Conservation (phyloP, 2,888 invertebrate genomes). For the Agrilus mali region DNA sequence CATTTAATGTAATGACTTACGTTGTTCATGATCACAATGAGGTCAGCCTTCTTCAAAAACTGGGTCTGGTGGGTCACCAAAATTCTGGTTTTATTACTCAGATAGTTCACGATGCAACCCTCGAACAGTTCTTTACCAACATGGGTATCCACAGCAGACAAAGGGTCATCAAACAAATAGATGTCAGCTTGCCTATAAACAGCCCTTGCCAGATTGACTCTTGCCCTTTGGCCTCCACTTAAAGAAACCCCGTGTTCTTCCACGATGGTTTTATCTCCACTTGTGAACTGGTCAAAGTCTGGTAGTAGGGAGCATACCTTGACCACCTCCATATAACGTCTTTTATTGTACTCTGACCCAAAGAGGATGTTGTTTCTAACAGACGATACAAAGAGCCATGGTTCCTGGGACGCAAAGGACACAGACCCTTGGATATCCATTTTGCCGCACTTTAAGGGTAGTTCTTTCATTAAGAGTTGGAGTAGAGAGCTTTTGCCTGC, state of each 20-base stretch:
- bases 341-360: conserved; percentile 47
- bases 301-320: conserved; percentile 49
- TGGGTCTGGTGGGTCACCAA: conserved; percentile 79
- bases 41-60: conserved; percentile 53
- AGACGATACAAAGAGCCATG: conserved; percentile 63
- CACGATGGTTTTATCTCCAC: conserved; percentile 61
- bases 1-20: conserved; percentile 23
- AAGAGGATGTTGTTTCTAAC: conserved; percentile 71
- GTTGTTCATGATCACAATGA: conserved; percentile 50
- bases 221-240: conserved; percentile 71
- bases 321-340: conserved; percentile 37
- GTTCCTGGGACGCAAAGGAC: conserved; percentile 67
- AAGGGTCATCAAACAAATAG: conserved; percentile 67
- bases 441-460: conserved; percentile 47
- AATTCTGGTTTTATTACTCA: conserved; percentile 52
- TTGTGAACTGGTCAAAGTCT: conserved; percentile 57
- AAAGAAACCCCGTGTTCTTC: conserved; percentile 67
- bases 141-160: conserved; percentile 66
- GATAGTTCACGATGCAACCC: conserved; percentile 47
- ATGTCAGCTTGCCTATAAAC: conserved; percentile 65
- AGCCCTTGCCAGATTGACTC: conserved; percentile 64
- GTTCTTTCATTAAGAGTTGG: conserved; percentile 59
- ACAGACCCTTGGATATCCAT: conserved; percentile 48
- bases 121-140: conserved; percentile 67
- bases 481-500: conserved; percentile 57